Evolutionary conservation across 2,113 vertebrate species (phyloP).

Genomic region (Eptesicus fuscus): DNA sequence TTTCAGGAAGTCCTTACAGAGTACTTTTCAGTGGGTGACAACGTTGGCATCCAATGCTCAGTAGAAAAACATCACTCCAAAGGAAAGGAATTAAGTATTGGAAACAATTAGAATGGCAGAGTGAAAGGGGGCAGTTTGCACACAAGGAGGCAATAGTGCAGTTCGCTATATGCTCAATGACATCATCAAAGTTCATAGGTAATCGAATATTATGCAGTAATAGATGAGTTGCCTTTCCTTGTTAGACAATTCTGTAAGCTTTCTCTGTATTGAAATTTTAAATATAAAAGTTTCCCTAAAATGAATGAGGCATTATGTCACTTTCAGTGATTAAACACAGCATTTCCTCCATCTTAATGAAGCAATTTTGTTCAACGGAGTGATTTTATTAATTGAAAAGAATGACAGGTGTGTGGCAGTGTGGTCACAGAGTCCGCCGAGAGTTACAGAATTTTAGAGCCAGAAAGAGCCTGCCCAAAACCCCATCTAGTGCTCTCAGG

Average conservation of each 20-base stretch:
- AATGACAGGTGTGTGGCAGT: neutral
- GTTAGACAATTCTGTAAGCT: neutral
- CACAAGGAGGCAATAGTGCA: neutral
- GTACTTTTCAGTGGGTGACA: neutral
- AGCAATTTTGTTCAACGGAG: constrained; percentile 22
- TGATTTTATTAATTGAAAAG: constrained; percentile 31
- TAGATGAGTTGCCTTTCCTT: neutral
- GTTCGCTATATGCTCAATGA: neutral
- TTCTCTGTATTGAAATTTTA: neutral
- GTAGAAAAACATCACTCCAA: neutral
- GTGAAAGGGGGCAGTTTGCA: neutral
- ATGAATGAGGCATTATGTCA: neutral
- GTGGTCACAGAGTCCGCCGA: neutral
- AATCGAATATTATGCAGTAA: neutral
- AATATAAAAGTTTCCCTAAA: neutral
- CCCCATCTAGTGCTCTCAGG: neutral
- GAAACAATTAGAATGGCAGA: neutral
- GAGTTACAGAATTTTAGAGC: neutral
- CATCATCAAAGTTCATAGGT: neutral
- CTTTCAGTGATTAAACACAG: constrained; percentile 5
- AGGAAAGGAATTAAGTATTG: neutral
- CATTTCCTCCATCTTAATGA: constrained; percentile 41
- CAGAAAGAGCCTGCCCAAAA: neutral
- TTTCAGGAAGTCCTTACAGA: neutral
- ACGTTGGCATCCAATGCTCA: neutral